phyloP scores from a whole-genome alignment of 2,888 invertebrate genomes.

The Tachina lurida region DNA sequence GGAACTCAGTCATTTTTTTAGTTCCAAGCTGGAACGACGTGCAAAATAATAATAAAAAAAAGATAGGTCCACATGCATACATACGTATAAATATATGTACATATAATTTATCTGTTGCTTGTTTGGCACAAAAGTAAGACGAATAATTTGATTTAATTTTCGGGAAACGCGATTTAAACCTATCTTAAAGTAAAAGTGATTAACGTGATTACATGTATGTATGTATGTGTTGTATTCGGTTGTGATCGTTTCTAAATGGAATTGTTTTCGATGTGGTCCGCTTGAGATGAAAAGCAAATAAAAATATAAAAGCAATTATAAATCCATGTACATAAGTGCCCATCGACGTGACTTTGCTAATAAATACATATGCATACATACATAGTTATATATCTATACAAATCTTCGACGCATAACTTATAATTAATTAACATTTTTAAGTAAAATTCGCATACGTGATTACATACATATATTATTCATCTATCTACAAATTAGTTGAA shows the following conservation, averaged over 20 bases:
- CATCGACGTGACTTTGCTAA: conserved; percentile 14
- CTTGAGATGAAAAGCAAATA: conserved; percentile 34
- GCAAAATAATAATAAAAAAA: conserved; percentile 13
- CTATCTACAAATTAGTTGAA: conserved; percentile 30
- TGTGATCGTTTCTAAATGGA: conserved; percentile 54
- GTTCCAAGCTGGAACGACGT: conserved; percentile 75
- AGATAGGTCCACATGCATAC: background rate
- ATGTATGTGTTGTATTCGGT: conserved; percentile 41
- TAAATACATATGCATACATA: background rate
- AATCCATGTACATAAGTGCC: background rate
- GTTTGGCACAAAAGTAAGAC: conserved; percentile 22
- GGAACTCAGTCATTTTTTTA: conserved; percentile 75
- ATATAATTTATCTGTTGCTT: background rate
- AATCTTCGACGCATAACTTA: conserved; percentile 17
- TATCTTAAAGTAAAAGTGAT: conserved; percentile 63
- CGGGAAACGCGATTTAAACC: conserved; percentile 52
- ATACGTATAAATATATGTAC: background rate
- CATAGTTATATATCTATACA: background rate
- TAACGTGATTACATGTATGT: conserved; percentile 40
- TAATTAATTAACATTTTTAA: conserved; percentile 39
- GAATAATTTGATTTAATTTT: conserved; percentile 23
- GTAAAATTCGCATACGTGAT: conserved; percentile 4
- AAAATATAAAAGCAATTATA: conserved; percentile 24
- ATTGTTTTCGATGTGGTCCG: conserved; percentile 40
- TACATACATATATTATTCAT: conserved; percentile 13